These are phyloP conservation scores for Pygoscelis adeliae DNA, from an alignment of 2,113 vertebrate genomes.

Conservation along the genomic window DNA sequence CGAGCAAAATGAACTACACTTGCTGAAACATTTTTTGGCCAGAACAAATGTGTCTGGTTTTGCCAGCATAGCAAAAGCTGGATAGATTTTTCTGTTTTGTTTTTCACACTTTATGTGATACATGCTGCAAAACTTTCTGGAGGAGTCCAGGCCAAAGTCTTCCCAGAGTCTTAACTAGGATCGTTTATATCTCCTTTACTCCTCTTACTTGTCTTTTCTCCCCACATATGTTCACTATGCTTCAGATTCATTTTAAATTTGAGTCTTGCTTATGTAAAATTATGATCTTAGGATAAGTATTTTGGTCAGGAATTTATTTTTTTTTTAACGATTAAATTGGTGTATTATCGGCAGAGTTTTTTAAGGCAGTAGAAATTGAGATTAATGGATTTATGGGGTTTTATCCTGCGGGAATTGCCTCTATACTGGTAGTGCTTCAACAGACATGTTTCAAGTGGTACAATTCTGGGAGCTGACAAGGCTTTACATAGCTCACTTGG, in stretches of 20 bases:
- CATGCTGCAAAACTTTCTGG: not conserved
- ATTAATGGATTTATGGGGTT: not conserved
- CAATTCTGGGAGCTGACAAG: not conserved
- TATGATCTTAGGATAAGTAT: not conserved
- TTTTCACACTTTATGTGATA: not conserved
- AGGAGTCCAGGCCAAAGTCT: not conserved
- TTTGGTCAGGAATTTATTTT: not conserved
- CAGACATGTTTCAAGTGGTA: not conserved
- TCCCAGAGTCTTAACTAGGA: not conserved
- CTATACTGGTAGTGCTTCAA: not conserved
- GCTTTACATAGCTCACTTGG: conserved; percentile 32
- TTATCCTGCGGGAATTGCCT: not conserved
- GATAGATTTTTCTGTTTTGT: not conserved
- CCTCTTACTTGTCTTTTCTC: not conserved
- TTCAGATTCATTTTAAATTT: not conserved
- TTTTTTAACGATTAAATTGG: not conserved
- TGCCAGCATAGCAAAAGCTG: not conserved
- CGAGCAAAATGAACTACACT: not conserved
- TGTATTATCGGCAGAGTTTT: not conserved
- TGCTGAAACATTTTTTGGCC: not conserved
- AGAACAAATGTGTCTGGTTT: not conserved
- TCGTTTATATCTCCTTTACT: not conserved
- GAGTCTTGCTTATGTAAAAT: not conserved
- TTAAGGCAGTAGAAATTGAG: not conserved
- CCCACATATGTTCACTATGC: not conserved